phyloP scores from a whole-genome alignment of 2,113 vertebrate species.

The Poeciliopsis retropinna region DNA sequence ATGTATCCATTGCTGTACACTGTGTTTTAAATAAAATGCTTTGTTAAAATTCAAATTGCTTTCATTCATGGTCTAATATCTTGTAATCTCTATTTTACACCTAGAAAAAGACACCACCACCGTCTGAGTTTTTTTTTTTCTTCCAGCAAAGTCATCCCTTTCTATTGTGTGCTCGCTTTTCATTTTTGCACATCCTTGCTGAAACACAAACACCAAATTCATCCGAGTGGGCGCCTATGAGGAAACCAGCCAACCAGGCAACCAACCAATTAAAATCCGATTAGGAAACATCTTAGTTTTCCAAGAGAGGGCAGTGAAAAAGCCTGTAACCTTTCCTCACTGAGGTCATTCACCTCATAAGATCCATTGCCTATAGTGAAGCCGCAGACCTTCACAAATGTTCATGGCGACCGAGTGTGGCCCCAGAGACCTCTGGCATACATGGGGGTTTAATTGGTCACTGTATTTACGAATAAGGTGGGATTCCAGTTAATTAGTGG shows the following conservation, averaged over 20 bases:
- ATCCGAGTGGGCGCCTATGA: conserved; percentile 23
- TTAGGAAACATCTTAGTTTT: conserved; percentile 81
- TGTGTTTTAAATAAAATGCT: not conserved
- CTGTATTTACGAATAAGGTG: conserved; percentile 84
- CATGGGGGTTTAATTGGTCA: conserved; percentile 90
- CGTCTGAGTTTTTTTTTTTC: not conserved
- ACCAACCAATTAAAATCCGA: conserved; percentile 84
- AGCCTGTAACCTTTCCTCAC: conserved; percentile 77
- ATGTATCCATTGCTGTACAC: not conserved
- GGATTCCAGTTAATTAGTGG: conserved; percentile 98
- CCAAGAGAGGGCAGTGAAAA: conserved; percentile 73
- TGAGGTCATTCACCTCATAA: conserved; percentile 84
- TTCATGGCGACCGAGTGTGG: conserved; percentile 82
- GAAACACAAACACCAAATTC: conserved; percentile 38
- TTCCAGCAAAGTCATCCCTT: not conserved
- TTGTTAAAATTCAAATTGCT: not conserved
- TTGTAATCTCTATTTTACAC: not conserved
- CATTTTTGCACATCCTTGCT: conserved; percentile 3
- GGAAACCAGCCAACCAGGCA: conserved; percentile 63
- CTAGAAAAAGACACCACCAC: not conserved
- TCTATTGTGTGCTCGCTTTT: not conserved
- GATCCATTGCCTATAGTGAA: conserved; percentile 86
- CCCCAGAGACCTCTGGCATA: conserved; percentile 87
- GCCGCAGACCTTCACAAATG: conserved; percentile 85
- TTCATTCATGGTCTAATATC: not conserved